Percentiles rank a stretch among this genome's conserved stretches.
Conservation (phyloP, 2,797 vertebrate genomes). For the Antennarius maculatus region DNA sequence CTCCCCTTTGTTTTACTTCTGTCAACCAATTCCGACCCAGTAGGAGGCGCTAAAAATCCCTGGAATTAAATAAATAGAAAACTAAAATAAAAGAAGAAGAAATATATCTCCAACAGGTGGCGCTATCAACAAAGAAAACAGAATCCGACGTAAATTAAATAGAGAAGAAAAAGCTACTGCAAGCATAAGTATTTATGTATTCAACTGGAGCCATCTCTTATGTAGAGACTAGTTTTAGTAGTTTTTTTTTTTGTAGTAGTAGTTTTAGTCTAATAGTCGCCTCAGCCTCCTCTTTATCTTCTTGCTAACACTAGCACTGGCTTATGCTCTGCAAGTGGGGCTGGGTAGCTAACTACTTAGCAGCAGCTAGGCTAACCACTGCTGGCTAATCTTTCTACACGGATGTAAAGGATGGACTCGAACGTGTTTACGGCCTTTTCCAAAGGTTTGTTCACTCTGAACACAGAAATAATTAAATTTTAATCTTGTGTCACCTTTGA, state of each 20-base stretch:
- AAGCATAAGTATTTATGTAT: not conserved
- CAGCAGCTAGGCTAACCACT: conserved; percentile 14
- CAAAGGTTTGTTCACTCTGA: conserved; percentile 49
- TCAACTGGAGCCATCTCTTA: no score
- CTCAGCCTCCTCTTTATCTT: not conserved
- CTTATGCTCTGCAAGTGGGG: not conserved
- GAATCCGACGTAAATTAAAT: not conserved
- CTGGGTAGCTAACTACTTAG: conserved; percentile 20
- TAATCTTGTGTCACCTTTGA: not conserved
- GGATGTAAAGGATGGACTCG: conserved; percentile 49
- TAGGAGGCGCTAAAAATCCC: no score
- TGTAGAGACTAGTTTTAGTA: no score
- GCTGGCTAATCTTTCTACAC: conserved; percentile 19
- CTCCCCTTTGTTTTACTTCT: no score
- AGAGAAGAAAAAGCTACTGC: conserved; percentile 29
- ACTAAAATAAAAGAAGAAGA: no score
- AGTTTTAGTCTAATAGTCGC: not conserved
- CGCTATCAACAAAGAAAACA: not conserved
- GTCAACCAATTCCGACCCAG: no score
- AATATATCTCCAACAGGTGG: conserved; percentile 36
- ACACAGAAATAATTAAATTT: fast-evolving
- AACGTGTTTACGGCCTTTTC: conserved; percentile 8
- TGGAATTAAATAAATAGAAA: no score
- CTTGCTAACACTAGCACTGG: no score
- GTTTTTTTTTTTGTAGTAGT: not conserved